Base-by-base conservation (phyloP, 2,888 invertebrate species). In the Lasioglossum morio region DNA sequence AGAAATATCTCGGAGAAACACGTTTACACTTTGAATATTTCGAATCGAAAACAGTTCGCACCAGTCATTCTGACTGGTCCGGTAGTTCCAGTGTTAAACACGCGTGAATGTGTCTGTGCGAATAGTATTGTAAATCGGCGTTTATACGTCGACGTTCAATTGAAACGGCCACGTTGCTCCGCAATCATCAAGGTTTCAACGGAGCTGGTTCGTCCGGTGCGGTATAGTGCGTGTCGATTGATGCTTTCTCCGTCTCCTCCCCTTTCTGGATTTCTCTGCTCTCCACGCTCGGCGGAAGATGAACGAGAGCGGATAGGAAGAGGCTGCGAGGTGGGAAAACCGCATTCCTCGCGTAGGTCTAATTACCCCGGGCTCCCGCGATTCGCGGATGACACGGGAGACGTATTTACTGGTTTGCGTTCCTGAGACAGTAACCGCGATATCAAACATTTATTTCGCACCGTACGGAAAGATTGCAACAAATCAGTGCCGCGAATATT, bases 291-390 rank as follows among this genome's bases (percentile, higher is more conserved):
- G 74, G 43, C 72, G 70, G 69, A 85, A 77, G 86, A 86, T 57
- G 85, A 85, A 82, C 77, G 85, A 48, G 74, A 79, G 30, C 70
- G 66, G 46, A 46, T 57, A 85, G 87, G 75, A 85, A 79, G 79
- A 86, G 72, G 74, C 30, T 63, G 63, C 60, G 69, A 82, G 77
- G 75, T 70, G 82, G 80, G 82, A 87, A 82, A 87, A 82, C 84
- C 81, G 70, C 86, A 87, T 87, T 87, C 84, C 87, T 82, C 34
- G 4, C 69, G 72, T 84, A 86, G 79, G 23, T 87, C 82, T 87
- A 87, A 87, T 87, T 87, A 86, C 80, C 57, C 57, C 60, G 19
- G 66, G 80, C 84, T 76, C 77, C 80, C 81, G 70, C 34, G 72
- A 76, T 73, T 74, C 81, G 34, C 82, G 37, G 77, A 72, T 77